phyloP scores from a whole-genome alignment of 2,113 vertebrate species.

The Phoxinus phoxinus region DNA sequence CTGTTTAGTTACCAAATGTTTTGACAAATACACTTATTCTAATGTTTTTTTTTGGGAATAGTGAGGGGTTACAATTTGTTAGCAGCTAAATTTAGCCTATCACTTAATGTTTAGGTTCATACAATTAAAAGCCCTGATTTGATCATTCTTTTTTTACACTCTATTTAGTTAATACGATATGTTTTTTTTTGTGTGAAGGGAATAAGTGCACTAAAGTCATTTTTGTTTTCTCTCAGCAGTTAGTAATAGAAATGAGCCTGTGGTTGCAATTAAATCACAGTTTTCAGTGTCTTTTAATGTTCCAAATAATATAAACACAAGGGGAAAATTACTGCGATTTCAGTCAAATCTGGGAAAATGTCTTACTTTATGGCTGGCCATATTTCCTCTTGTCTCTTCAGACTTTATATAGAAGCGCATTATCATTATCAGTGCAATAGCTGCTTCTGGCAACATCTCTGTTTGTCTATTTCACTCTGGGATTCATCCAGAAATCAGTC shows the following conservation, averaged over 20 bases:
- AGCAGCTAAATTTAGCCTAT: no score
- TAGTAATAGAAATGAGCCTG: background rate
- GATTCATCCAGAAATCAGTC: constrained; percentile 33
- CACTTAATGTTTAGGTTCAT: no score
- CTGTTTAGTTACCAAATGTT: no score
- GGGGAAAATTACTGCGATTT: background rate
- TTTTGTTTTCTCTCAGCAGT: background rate
- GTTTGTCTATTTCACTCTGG: background rate
- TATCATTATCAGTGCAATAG: constrained; percentile 33
- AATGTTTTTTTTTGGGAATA: no score
- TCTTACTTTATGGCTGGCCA: background rate
- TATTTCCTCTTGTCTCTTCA: constrained; percentile 4
- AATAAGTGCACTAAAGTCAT: background rate
- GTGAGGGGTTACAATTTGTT: no score
- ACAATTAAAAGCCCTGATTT: no score
- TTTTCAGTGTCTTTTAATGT: background rate
- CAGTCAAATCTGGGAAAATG: background rate
- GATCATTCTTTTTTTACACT: background rate
- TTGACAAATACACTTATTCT: no score
- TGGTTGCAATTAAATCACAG: background rate
- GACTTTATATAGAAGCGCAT: background rate
- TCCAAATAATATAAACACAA: background rate
- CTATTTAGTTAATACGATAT: background rate
- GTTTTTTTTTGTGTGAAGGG: background rate
- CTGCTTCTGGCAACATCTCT: constrained; percentile 29